A percentile compares a stretch with the other conserved stretches of the same genome.
Conservation (phyloP, 2,797 vertebrate species). For the Spizella passerina region DNA sequence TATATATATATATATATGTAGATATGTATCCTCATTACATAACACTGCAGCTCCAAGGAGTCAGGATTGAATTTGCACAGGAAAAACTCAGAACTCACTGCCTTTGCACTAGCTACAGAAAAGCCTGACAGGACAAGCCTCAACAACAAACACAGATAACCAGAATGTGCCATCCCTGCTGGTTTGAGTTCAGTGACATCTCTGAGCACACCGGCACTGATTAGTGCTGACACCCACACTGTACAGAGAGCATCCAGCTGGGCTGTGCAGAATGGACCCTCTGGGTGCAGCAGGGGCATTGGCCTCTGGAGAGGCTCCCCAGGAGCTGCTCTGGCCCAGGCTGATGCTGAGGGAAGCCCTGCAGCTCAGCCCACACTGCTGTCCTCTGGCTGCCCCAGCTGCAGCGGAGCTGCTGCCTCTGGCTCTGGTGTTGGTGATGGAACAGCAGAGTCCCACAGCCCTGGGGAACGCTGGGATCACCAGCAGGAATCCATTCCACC, state of each 20-base stretch:
- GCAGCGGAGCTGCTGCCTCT: not conserved
- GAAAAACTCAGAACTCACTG: not conserved
- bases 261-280: not conserved
- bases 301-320: not conserved
- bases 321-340: not conserved
- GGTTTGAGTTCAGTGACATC: not conserved
- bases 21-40: not conserved
- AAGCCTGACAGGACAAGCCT: not conserved
- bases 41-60: not conserved
- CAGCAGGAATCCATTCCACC: not conserved
- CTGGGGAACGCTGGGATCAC: not conserved
- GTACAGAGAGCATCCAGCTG: not conserved
- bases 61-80: not conserved
- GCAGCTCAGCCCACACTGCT: not conserved
- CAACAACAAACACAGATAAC: not conserved
- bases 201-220: fast-evolving
- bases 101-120: not conserved
- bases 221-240: not conserved
- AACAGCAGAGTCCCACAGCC: not conserved
- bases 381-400: not conserved
- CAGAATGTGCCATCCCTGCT: not conserved
- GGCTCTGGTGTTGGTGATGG: not conserved
- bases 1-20: not conserved
- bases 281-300: not conserved
- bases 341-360: not conserved